Evolutionary conservation across 2,113 vertebrate species (phyloP).

Genomic region (Suncus etruscus): DNA sequence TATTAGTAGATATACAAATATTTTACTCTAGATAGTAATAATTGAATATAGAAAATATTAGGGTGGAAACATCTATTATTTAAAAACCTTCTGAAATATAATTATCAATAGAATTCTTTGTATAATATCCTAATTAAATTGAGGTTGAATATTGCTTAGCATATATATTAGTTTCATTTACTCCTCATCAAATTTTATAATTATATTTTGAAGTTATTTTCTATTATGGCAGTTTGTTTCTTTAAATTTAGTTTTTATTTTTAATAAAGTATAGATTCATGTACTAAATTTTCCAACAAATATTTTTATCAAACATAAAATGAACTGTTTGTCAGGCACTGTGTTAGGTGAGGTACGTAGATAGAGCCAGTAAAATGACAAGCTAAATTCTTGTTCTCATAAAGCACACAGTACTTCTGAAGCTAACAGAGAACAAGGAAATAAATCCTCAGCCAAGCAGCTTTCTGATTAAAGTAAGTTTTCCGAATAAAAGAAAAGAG

Average conservation of each 20-base stretch:
- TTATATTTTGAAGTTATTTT: conserved; percentile 27
- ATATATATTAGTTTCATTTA: conserved; percentile 6
- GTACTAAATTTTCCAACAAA: background rate
- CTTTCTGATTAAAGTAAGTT: conserved; percentile 5
- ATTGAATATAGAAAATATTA: background rate
- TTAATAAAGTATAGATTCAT: conserved; percentile 4
- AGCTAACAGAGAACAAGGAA: conserved; percentile 12
- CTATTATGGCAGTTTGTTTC: background rate
- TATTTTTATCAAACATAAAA: background rate
- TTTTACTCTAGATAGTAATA: background rate
- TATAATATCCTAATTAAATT: conserved; percentile 42
- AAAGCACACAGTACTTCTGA: background rate
- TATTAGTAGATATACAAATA: background rate
- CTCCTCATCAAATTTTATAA: conserved; percentile 4
- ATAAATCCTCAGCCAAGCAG: background rate
- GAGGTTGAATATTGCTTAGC: conserved; percentile 42
- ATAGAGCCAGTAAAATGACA: background rate
- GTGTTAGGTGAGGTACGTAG: background rate
- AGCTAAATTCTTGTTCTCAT: background rate
- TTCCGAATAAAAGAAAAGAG: conserved; percentile 32
- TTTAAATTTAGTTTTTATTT: conserved; percentile 17
- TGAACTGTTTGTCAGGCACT: background rate
- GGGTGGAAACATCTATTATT: background rate
- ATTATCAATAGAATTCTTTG: conserved; percentile 2
- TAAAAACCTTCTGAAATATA: conserved; percentile 12